Evolutionary conservation across 2,113 vertebrate species (phyloP), one percentile per base, ranked within the genome.

Genomic region (Grallaria varia): DNA sequence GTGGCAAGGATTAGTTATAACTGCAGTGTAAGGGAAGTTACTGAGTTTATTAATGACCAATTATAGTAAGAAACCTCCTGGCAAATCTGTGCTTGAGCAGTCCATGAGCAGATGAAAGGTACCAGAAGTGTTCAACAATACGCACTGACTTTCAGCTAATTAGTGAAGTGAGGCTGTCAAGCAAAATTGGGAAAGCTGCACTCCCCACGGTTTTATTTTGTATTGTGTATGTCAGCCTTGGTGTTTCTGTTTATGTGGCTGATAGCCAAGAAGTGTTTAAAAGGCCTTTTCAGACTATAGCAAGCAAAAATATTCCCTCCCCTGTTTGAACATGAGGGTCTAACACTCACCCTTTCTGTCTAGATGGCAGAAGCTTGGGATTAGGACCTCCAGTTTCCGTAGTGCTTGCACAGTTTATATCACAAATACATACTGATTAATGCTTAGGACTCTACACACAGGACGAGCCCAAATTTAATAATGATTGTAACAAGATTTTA

Each of bases 401-500:
- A 76, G 49, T 45, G 18, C 23, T 90, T 80, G 22, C n/a, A 75
- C 6, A 76, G 37, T 66, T 79, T 62, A n/a, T 35, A 62, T 55
- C 63, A 77, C 39, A 95, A 80, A 86, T 52, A 35, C 10, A 33
- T 40, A 35, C 8, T 62, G 30, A 74, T 74, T 86, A 69, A 73
- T 42, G 39, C n/a, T 59, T 42, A 69, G 50, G n/a, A 63, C 19
- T 88, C 71, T 42, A 39, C 14, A 56, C 16, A 69, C 21, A 92
- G 47, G 86, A 71, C 7, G 1, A 90, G 21, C 42, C 37, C 35
- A 69, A 62, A 66, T 80, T 84, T 71, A 80, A 69, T 66, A 77
- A 76, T 31, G 10, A 53, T 62, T 62, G 9, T 33, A 87, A 75
- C 28, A 94, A 27, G 60, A 90, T 94, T 97, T 95, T 84, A 91